A percentile compares a stretch with the other conserved stretches of the same genome.
Conservation (phyloP, 1,140 invertebrate species). For the Oncopodura yosiiana region DNA sequence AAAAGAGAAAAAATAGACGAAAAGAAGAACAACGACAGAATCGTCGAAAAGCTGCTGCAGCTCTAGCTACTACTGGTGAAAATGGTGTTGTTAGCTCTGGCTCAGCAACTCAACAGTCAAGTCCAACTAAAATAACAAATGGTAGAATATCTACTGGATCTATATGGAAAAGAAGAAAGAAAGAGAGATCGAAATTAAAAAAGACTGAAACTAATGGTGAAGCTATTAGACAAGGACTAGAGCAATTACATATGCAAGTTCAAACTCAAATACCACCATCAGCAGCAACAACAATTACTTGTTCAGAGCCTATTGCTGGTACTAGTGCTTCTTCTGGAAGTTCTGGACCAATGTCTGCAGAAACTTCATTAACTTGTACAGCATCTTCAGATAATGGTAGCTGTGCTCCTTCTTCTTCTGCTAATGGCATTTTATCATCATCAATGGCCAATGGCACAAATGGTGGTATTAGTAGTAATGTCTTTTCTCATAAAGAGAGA, state of each 20-base stretch:
- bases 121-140: background rate
- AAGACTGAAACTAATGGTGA: constrained; percentile 1
- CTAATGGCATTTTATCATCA: background rate
- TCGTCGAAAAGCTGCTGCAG: background rate
- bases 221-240: background rate
- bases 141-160: background rate
- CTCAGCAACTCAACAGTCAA: too few relatives aligned
- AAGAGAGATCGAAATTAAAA: constrained; percentile 4
- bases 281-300: too few relatives aligned
- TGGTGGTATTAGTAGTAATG: background rate
- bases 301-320: too few relatives aligned
- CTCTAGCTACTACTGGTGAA: too few relatives aligned
- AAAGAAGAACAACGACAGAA: constrained; percentile 6
- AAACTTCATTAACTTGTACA: too few relatives aligned
- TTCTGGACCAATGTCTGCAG: too few relatives aligned
- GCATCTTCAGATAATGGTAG: background rate
- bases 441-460: background rate
- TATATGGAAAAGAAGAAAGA: constrained; percentile 13
- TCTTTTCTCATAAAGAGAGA: constrained; percentile 23
- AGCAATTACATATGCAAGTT: background rate
- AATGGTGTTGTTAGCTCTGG: too few relatives aligned
- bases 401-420: background rate
- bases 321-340: too few relatives aligned
- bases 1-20: constrained; percentile 39
- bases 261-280: background rate